Evolutionary conservation across 2,113 vertebrate genomes (phyloP).

Genomic region (Peucedramus taeniatus): DNA sequence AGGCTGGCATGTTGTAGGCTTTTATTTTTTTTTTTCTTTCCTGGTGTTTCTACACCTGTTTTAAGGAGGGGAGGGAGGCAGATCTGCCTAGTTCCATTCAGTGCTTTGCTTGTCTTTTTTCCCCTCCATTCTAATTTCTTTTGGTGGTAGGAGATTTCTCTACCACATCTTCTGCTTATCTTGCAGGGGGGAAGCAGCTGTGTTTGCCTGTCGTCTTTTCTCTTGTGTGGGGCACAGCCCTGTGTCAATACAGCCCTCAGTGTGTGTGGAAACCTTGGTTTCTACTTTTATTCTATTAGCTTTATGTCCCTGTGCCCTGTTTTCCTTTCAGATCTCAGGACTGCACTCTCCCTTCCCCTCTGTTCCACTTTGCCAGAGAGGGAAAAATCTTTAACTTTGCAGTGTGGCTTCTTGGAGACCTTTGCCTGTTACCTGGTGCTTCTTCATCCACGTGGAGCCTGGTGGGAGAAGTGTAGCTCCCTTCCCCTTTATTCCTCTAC

Average conservation of each 20-base stretch:
- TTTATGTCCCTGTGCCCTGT: background rate
- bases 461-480: background rate
- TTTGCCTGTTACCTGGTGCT: background rate
- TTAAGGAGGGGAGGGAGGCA: background rate
- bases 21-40: background rate
- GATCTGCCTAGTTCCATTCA: background rate
- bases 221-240: background rate
- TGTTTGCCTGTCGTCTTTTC: constrained; percentile 38
- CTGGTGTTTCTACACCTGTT: background rate
- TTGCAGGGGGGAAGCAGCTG: constrained; percentile 27
- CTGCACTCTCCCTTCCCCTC: background rate
- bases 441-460: background rate
- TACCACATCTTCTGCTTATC: constrained; percentile 27
- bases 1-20: background rate
- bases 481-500: background rate
- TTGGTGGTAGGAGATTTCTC: background rate
- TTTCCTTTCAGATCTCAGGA: background rate
- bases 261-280: background rate
- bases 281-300: background rate
- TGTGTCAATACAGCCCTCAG: constrained; percentile 13
- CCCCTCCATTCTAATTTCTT: background rate
- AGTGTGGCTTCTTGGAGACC: background rate
- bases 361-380: background rate
- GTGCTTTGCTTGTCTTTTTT: background rate
- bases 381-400: background rate